These are phyloP conservation scores for Brenthis hecate DNA, from an alignment of 2,888 invertebrate species.

Conservation along the genomic window DNA sequence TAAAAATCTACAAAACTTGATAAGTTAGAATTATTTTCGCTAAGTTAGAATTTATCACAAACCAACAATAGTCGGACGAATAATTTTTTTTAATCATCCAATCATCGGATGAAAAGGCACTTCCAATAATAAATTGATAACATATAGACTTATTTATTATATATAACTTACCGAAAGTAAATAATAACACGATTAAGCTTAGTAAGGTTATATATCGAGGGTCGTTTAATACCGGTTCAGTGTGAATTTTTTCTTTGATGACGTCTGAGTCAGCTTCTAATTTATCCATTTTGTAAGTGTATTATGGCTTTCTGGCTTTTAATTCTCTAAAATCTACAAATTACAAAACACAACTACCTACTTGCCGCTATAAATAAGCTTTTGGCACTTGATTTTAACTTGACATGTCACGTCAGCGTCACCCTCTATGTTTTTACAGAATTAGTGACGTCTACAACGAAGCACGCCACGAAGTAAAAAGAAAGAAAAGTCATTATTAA, in stretches of 20 bases:
- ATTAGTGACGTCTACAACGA: slow-evolving; percentile 2
- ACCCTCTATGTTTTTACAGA: too few relatives aligned
- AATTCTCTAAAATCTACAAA: too few relatives aligned
- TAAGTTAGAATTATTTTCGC: too few relatives aligned
- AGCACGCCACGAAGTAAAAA: background rate
- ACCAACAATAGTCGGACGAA: too few relatives aligned
- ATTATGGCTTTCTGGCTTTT: too few relatives aligned
- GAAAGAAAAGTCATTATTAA: background rate
- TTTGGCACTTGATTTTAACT: background rate
- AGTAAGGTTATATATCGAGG: slow-evolving; percentile 77
- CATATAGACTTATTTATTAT: background rate
- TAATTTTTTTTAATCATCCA: too few relatives aligned
- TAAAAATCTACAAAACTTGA: too few relatives aligned
- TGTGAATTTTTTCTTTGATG: slow-evolving; percentile 72
- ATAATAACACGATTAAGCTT: slow-evolving; percentile 66
- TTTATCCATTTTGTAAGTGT: slow-evolving; percentile 38
- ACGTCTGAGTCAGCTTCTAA: slow-evolving; percentile 75
- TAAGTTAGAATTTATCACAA: too few relatives aligned
- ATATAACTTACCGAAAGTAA: slow-evolving; percentile 66
- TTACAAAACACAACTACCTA: too few relatives aligned
- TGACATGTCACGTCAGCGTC: background rate
- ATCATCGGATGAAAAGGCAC: too few relatives aligned
- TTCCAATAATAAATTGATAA: slow-evolving; percentile 1
- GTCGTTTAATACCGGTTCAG: slow-evolving; percentile 72
- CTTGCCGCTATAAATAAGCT: too few relatives aligned